Evolutionary conservation across 2,113 vertebrate genomes (phyloP).

Genomic region (Australoheros scitulus): DNA sequence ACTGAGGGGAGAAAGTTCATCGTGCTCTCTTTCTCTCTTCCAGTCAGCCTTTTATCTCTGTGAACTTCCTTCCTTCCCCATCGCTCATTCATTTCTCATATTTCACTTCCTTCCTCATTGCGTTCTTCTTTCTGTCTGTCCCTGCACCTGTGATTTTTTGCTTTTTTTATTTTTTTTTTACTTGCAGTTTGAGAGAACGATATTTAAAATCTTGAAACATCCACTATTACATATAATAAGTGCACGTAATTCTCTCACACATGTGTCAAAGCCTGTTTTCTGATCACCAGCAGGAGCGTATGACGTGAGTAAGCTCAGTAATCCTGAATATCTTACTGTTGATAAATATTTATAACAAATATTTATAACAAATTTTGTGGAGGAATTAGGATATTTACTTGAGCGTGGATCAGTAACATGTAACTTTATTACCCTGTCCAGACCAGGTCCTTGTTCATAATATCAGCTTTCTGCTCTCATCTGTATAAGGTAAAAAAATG

Average conservation of each 20-base stretch:
- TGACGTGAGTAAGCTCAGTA: not conserved
- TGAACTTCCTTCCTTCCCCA: slow-evolving; percentile 63
- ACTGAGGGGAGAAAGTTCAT: slow-evolving; percentile 67
- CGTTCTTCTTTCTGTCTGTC: not conserved
- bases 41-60: slow-evolving; percentile 60
- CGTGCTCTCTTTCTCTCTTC: slow-evolving; percentile 24
- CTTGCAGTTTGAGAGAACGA: not conserved
- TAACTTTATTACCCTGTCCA: not conserved
- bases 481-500: not conserved
- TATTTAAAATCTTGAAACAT: not conserved
- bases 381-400: not conserved
- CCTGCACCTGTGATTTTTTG: slow-evolving; percentile 24
- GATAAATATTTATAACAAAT: not conserved
- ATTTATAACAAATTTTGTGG: not conserved
- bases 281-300: not conserved
- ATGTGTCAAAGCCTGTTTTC: not conserved
- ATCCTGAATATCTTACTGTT: not conserved
- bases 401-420: not conserved
- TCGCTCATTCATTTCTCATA: slow-evolving; percentile 42
- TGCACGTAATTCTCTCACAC: not conserved
- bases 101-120: slow-evolving; percentile 42
- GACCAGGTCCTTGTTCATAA: not conserved
- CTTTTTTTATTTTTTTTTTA: not conserved
- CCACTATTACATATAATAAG: not conserved
- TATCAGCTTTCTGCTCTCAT: not conserved